Percentiles rank a stretch among this genome's conserved stretches.
phyloP scores from a whole-genome alignment of 2,797 vertebrate genomes.

The Chelon labrosus region DNA sequence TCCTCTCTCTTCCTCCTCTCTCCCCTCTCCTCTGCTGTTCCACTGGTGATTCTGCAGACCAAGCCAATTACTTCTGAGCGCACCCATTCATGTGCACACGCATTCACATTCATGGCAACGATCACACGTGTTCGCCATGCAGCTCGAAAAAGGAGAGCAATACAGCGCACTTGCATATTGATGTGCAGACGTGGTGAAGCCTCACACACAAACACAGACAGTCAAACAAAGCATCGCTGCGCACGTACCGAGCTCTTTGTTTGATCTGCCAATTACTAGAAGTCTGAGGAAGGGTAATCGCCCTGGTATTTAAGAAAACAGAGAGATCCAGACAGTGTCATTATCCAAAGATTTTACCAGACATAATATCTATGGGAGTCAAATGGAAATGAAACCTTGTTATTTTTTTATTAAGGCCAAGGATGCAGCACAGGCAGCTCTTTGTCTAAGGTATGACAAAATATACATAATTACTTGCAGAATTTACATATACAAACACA shows the following conservation, averaged over 20 bases:
- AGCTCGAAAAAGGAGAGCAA: constrained; percentile 6
- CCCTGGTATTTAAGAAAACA: constrained; percentile 18
- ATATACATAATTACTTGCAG: constrained; percentile 5
- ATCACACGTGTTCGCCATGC: constrained; percentile 44
- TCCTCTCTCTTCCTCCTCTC: constrained; percentile 65
- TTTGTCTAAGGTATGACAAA: background rate
- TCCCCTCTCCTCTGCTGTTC: constrained; percentile 62
- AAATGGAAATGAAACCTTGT: constrained; percentile 28
- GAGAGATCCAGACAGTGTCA: constrained; percentile 28
- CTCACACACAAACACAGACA: background rate
- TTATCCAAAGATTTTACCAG: constrained; percentile 22
- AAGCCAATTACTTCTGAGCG: constrained; percentile 73
- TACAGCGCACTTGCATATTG: constrained; percentile 5
- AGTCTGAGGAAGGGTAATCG: constrained; percentile 26
- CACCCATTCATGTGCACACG: constrained; percentile 50
- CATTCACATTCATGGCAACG: constrained; percentile 38
- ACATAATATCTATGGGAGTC: constrained; percentile 25
- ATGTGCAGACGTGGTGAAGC: background rate
- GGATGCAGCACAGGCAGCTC: constrained; percentile 3
- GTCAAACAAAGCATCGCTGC: constrained; percentile 3
- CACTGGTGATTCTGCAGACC: constrained; percentile 69
- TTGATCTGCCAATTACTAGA: constrained; percentile 42
- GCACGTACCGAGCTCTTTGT: constrained; percentile 14
- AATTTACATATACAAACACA: constrained; percentile 18
- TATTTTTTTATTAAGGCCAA: constrained; percentile 30